Conservation (phyloP, 53 echinoderm and acorn worm species). For the Pentamera pediparva region DNA sequence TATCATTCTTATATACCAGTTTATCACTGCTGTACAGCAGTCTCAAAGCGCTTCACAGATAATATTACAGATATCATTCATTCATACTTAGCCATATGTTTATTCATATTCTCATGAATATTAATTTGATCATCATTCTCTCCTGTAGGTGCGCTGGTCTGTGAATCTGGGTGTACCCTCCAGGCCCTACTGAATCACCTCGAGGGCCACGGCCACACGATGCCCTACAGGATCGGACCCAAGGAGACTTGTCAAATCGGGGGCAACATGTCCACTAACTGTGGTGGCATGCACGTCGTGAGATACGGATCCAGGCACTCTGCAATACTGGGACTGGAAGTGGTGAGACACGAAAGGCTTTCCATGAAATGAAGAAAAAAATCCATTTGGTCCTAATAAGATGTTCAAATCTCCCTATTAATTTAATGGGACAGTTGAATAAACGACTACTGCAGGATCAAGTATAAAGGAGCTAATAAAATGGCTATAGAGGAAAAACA, state of each 20-base stretch:
- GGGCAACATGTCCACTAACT: conserved; percentile 90
- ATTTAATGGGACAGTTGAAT: no score
- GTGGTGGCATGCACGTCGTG: conserved; percentile 75
- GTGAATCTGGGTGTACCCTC: conserved; percentile 78
- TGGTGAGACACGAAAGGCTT: conserved; percentile 72
- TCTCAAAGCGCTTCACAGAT: no score
- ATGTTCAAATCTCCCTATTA: no score
- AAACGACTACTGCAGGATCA: no score
- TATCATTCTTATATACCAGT: no score
- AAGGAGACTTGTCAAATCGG: conserved; percentile 96
- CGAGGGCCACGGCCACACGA: conserved; percentile 55
- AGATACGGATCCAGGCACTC: conserved; percentile 85
- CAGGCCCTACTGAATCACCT: conserved; percentile 61
- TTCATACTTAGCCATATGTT: no score
- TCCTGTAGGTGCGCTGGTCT: conserved; percentile 20
- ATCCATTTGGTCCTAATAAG: no score
- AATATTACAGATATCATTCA: no score
- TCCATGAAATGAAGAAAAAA: no score
- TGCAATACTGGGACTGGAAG: conserved; percentile 83
- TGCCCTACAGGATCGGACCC: conserved; percentile 90
- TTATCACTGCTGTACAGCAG: no score
- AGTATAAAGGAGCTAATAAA: no score
- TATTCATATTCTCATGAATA: not conserved
- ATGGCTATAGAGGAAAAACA: no score
- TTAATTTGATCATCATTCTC: not conserved